Base-by-base conservation (phyloP, 2,113 vertebrate species). In the human region DNA sequence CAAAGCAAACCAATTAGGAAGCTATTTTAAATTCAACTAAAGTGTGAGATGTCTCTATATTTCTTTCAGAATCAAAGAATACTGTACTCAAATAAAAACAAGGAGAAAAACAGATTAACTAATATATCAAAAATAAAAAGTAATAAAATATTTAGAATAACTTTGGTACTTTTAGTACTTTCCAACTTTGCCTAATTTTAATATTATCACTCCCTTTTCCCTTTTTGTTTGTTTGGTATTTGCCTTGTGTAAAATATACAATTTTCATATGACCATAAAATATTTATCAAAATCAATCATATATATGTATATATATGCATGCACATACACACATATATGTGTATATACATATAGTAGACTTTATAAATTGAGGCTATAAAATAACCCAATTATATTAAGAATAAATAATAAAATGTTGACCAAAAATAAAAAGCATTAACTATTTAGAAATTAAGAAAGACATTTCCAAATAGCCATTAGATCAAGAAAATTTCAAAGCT, bases 401-500 rank as follows among this genome's bases (percentile, higher is more conserved):
- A 61, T 43, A 87, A 93, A 72, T 23, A 85, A 43, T 91, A 30
- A 91, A 80, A 79, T 91, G 8, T 79, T 90, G 17, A 84, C 6
- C 8, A 22, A 88, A 91, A 81, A 18, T 93, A 27, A 79, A 84
- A 85, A 57, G 45, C 18, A 79, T 55, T 83, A 64, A 70, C 48
- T 64, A 64, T 18, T 85, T 61, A 1, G n/a, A 93, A 95, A 81
- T 75, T 80, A 76, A 59, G 70, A 88, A 89, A 80, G 8, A 50
- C 13, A n/a, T 50, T 85, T 93, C 32, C 52, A 89, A 90, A 90
- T 93, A 81, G 13, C 23, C 50, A 72, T n/a, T 84, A 61, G 27
- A 66, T 80, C 35, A 97, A 82, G 20, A 90, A 95, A 64, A 43
- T 66, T 38, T 72, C 85, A 92, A 81, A 78, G 35, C 22, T 86